Percentiles rank a stretch among this genome's conserved stretches.
Conservation (phyloP, 2,888 invertebrate species). For the Hipparchia sbordonii region DNA sequence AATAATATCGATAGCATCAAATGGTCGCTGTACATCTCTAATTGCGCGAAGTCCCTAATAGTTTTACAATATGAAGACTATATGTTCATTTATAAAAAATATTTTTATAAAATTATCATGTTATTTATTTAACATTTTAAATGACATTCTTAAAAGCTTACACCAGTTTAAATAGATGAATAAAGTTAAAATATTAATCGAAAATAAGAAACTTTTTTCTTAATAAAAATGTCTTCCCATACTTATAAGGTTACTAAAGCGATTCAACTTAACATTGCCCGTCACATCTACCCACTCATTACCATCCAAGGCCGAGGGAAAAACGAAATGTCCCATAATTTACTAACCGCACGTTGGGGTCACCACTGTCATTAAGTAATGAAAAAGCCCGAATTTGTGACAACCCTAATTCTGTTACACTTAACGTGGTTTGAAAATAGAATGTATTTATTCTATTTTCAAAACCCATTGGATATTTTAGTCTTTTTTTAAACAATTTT, state of each 20-base stretch:
- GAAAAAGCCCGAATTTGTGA: slow-evolving; percentile 45
- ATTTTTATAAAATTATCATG: too few species aligned
- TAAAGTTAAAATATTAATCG: too few species aligned
- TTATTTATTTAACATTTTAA: too few species aligned
- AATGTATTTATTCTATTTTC: not conserved
- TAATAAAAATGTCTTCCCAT: not conserved
- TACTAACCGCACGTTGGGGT: slow-evolving; percentile 55
- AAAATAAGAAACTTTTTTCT: not conserved
- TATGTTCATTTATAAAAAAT: too few species aligned
- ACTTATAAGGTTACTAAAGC: slow-evolving; percentile 6
- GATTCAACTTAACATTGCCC: slow-evolving; percentile 16
- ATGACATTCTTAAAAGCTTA: too few species aligned
- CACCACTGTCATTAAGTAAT: slow-evolving; percentile 60
- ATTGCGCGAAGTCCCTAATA: too few species aligned
- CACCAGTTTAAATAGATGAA: too few species aligned
- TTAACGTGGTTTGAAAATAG: slow-evolving; percentile 7
- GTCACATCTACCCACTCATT: slow-evolving; percentile 36
- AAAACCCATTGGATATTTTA: not conserved
- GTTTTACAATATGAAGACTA: too few species aligned
- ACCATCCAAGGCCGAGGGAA: slow-evolving; percentile 37
- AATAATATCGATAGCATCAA: too few species aligned
- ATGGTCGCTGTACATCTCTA: too few species aligned
- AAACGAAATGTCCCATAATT: slow-evolving; percentile 58
- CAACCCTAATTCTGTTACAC: slow-evolving; percentile 27
- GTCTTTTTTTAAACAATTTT: not conserved